Conservation (phyloP, 2,888 invertebrate genomes). For the Neria commutata region DNA sequence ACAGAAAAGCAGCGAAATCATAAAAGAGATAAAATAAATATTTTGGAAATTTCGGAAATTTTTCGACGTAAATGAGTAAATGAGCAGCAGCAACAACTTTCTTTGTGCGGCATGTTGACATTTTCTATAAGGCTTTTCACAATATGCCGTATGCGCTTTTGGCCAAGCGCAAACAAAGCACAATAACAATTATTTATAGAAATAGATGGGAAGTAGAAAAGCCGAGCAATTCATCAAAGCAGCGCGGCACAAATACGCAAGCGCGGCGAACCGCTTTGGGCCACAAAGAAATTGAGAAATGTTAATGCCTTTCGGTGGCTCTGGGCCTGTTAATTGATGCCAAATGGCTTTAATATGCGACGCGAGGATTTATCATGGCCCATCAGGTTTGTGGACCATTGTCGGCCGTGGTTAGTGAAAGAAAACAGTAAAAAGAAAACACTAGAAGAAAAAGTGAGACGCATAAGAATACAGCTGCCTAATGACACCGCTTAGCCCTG, state of each 20-base stretch:
- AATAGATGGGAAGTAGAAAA: neutral
- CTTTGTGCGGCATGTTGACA: neutral
- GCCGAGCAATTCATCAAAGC: constrained; percentile 6
- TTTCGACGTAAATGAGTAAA: neutral
- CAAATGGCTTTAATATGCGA: neutral
- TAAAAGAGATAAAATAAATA: neutral
- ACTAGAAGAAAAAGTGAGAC: neutral
- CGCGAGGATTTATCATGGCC: neutral
- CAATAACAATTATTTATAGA: too few relatives aligned
- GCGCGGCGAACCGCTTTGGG: neutral
- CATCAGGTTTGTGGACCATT: neutral
- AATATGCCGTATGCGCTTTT: neutral
- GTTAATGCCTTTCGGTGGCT: constrained; percentile 11
- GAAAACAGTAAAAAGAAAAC: neutral
- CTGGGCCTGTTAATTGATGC: constrained; percentile 1
- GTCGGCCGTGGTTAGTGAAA: too few relatives aligned
- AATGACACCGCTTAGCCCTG: too few relatives aligned
- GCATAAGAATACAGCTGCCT: too few relatives aligned
- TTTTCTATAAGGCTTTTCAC: too few relatives aligned
- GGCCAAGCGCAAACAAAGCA: neutral
- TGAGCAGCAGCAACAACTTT: neutral
- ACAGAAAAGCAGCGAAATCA: neutral
- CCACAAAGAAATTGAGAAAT: neutral
- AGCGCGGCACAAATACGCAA: neutral
- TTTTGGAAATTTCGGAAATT: too few relatives aligned